Conservation (phyloP, 2,113 vertebrate species). For the Odontesthes bonariensis region DNA sequence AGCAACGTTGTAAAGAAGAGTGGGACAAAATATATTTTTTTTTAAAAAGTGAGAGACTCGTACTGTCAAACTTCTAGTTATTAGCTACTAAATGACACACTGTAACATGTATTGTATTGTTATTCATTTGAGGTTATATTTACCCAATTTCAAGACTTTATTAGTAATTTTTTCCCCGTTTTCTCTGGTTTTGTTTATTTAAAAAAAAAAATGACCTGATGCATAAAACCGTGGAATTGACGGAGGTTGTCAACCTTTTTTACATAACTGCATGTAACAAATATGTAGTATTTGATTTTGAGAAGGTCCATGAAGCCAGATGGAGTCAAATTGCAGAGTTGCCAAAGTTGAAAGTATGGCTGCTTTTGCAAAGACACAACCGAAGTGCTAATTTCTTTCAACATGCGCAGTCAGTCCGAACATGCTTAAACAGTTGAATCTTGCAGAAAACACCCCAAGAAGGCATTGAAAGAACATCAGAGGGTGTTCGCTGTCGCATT, state of each 20-base stretch:
- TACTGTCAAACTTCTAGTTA: no score
- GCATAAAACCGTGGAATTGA: neutral
- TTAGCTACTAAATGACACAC: neutral
- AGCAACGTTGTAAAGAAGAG: no score
- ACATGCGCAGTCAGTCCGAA: neutral
- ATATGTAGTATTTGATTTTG: neutral
- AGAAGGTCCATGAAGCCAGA: neutral
- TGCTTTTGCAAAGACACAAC: neutral
- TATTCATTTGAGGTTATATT: neutral
- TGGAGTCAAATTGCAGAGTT: slow-evolving; percentile 20
- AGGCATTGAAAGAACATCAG: neutral
- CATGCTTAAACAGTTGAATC: neutral
- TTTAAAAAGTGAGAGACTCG: no score
- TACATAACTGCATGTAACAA: neutral
- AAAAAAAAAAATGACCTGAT: neutral
- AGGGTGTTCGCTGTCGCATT: slow-evolving; percentile 2
- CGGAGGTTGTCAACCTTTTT: neutral
- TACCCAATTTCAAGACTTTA: neutral
- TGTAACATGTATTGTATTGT: neutral
- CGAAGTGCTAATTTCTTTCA: neutral
- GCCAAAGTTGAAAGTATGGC: slow-evolving; percentile 10
- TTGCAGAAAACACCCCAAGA: slow-evolving; percentile 7
- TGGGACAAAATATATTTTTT: no score
- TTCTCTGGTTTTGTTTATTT: no score
- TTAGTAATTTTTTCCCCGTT: neutral